Conservation (phyloP, 2,797 vertebrate genomes). For the Sebastes matsubarae region DNA sequence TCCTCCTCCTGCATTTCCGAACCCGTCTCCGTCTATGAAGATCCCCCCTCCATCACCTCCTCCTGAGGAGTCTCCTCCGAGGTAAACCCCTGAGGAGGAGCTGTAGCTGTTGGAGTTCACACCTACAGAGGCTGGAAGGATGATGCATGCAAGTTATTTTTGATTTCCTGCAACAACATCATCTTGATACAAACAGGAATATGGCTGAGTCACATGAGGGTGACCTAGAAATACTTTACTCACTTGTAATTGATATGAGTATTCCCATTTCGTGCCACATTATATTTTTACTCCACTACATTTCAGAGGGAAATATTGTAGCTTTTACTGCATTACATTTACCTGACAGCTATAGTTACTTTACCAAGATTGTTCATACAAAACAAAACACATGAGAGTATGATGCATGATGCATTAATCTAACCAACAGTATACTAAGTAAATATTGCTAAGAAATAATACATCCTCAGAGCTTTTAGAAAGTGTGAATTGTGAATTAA, state of each 20-base stretch:
- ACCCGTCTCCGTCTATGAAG: constrained; percentile 63
- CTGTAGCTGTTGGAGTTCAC: constrained; percentile 68
- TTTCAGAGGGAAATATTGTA: not conserved
- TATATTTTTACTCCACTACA: not conserved
- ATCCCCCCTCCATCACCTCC: constrained; percentile 63
- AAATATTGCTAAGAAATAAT: too few species aligned
- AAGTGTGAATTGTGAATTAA: too few species aligned
- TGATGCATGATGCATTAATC: not conserved
- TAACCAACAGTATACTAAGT: not conserved
- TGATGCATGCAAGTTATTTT: not conserved
- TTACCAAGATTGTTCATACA: not conserved
- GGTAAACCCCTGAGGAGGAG: constrained; percentile 75
- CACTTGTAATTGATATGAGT: not conserved
- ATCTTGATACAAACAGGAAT: not conserved
- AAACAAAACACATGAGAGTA: not conserved
- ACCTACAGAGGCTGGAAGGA: constrained; percentile 75
- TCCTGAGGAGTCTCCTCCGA: constrained; percentile 73
- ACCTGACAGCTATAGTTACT: not conserved
- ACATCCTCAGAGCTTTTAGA: too few species aligned
- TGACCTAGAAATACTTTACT: not conserved
- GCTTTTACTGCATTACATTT: not conserved
- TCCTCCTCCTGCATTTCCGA: constrained; percentile 34
- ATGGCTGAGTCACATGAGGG: not conserved
- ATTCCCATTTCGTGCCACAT: not conserved
- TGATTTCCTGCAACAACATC: constrained; percentile 17